Evolutionary conservation across 2,888 invertebrate species (phyloP), one percentile per base, ranked within the genome.

Genomic region (Arctia plantaginis): DNA sequence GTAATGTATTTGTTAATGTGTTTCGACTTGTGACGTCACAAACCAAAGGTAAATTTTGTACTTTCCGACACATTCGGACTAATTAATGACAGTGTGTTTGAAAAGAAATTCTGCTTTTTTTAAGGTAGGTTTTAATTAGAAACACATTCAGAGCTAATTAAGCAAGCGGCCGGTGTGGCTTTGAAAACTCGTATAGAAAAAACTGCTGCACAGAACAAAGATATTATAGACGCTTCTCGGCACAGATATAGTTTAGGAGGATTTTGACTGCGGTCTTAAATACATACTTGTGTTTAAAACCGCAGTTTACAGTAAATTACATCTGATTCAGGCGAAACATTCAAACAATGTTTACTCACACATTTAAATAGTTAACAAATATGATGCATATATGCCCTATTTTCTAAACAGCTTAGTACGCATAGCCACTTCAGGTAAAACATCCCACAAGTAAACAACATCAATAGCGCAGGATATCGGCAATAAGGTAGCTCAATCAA

Each of bases 1-100:
- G 39, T 70, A 70, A 74, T 70, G 59, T 69, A 44, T 73, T 66
- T 73, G 74, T 74, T 74, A 74, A 74, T 70, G 74, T 70, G 70
- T 74, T 74, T 66, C 70, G 66, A 70, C 66, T 44, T 66, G 44
- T 35, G 66, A 70, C 18, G 35, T 65, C 27, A 69, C 15, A 44
- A 55, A 64, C 64, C 59, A 62, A 70, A 70, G 70, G 70, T 59
- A 39, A 70, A 62, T n/a, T 44, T 72, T 66, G 35, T 55, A 39
- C 35, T 66, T 72, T 39, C 47, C 55, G 39, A 27, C 27, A 39
- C 33, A 20, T 35, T 55, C n/a, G 20, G n/a, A 18, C 65, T 65
- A 47, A 70, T 62, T 30, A 44, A 70, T 30, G 62, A 62, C 30
- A 62, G 62, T 30, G 23, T 62, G 35, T 41, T 39, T 44, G 62